Conservation (phyloP, 2,113 vertebrate genomes). For the Zapornia atra region DNA sequence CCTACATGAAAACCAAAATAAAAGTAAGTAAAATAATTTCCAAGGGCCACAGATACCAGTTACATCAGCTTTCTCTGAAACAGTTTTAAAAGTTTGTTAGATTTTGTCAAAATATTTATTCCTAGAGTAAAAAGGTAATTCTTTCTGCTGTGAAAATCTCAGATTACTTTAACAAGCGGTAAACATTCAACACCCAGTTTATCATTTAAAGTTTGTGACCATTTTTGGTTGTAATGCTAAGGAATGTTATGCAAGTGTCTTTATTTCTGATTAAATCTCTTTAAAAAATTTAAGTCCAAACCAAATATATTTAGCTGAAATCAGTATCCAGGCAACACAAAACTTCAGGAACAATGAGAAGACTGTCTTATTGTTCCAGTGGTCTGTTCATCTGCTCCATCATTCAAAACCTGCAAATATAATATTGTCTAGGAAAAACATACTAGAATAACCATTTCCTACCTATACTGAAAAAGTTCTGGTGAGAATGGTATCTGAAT, state of each 20-base stretch:
- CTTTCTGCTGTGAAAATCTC: background rate
- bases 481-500: background rate
- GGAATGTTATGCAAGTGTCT: background rate
- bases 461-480: background rate
- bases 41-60: background rate
- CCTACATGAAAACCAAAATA: background rate
- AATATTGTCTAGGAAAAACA: background rate
- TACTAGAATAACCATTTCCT: background rate
- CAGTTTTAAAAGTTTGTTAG: background rate
- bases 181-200: background rate
- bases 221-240: background rate
- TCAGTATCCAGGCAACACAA: background rate
- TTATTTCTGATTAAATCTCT: background rate
- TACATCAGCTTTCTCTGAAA: background rate
- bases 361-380: background rate
- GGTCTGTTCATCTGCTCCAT: background rate
- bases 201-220: background rate
- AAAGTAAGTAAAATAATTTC: background rate
- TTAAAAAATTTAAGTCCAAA: background rate
- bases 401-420: background rate
- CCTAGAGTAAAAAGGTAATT: background rate
- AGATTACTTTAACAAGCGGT: background rate
- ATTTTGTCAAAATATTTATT: background rate
- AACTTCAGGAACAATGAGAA: background rate
- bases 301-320: background rate